These are phyloP conservation scores for Cancer borealis DNA, from an alignment of 2,888 invertebrate genomes.

Conservation along the genomic window DNA sequence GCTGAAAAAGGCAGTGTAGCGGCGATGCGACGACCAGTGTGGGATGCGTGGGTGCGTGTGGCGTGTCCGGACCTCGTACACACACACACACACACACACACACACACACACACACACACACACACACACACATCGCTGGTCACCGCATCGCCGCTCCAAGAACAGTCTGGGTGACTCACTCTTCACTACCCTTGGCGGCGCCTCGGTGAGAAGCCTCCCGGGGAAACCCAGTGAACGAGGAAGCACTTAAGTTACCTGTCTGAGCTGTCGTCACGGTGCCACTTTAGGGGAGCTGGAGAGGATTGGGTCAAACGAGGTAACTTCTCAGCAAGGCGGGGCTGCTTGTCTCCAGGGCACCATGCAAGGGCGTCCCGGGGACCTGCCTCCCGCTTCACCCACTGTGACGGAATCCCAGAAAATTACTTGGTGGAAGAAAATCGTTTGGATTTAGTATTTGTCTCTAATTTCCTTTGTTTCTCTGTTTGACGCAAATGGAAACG, in stretches of 20 bases:
- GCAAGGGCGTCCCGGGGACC: background rate
- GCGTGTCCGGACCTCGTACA: background rate
- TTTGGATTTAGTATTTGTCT: too few species aligned
- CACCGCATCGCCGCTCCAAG: background rate
- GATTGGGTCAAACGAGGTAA: slow-evolving; percentile 1
- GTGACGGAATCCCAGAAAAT: too few species aligned
- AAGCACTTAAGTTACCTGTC: background rate
- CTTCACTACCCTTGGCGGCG: background rate
- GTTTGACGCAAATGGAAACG: too few species aligned
- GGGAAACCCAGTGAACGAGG: background rate
- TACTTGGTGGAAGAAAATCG: too few species aligned
- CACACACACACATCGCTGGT: background rate
- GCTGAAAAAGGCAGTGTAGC: background rate
- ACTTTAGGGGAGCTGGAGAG: background rate
- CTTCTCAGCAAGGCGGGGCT: background rate
- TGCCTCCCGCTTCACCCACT: background rate
- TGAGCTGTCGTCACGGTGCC: background rate
- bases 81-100: background rate
- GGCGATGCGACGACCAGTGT: background rate
- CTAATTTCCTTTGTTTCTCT: too few species aligned
- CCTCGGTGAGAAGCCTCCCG: background rate
- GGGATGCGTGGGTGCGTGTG: background rate
- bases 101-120: background rate
- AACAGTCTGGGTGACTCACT: too few species aligned
- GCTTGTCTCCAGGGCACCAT: background rate